Base-by-base conservation (phyloP, 64 coral and sea anemone species). In the Montipora capricornis region DNA sequence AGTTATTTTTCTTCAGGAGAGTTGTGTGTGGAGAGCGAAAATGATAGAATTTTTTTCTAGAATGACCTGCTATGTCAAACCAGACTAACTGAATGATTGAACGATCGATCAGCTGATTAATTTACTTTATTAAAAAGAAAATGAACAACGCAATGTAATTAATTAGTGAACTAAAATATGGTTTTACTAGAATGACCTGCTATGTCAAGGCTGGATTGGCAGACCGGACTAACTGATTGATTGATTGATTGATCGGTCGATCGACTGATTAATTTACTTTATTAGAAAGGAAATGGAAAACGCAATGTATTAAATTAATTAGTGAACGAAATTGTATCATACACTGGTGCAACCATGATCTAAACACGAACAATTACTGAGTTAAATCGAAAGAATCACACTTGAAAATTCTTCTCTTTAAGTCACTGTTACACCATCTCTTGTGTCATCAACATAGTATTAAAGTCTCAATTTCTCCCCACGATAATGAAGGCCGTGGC, bases 391-490 rank as follows among this genome's bases (percentile, higher is more conserved):
- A 57, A 64, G 14, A 64, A 37, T 37, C 37, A 37, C 11, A 64
- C 8, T 4, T 64, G 13, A 15, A 14, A 15, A 37, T 37, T 37
- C 37, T 37, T 37, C 14, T 64, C 11, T 64, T 64, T 0, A 16
- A 15, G 11, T 14, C 61, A 64, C 8, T 64, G 61, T 12, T 14
- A 3, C 61, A 64, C 4, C 8, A 15, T 64, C 61, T 12, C 11
- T 64, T 64, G 61, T 15, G 4, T 64, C 61, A 64, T 86, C 50
- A 70, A 86, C 66, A 20, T 10, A 67, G 4, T 17, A 86, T 14
- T 71, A 86, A 50, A 71, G 44, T 86, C 66, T 86, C 82, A 19
- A 86, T 86, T 19, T 86, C 64, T 50, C 64, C 82, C 64, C 82
- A 86, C 17, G 67, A 86, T 86, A 64, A 86, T 86, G 64, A 64